Percentiles rank a stretch among this genome's conserved stretches.
These are phyloP conservation scores for Coptodon bakossiorum DNA, from an alignment of 2,113 vertebrate genomes.

Conservation along the genomic window DNA sequence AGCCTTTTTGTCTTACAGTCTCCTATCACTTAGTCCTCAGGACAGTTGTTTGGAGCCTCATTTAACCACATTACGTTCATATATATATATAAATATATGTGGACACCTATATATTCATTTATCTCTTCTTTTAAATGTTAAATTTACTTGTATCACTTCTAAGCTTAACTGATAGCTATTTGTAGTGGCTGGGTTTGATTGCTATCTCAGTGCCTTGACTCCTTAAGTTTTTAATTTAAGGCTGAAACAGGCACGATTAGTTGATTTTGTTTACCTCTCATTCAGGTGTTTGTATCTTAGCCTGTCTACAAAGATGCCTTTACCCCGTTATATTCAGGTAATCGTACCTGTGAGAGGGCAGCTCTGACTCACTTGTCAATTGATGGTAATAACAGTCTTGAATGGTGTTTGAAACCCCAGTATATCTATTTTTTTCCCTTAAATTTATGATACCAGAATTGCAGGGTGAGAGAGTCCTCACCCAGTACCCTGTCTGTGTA, in stretches of 20 bases:
- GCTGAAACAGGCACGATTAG: conserved; percentile 17
- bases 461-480: not conserved
- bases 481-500: conserved; percentile 7
- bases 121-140: conserved; percentile 51
- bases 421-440: not conserved
- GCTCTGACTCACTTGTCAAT: conserved; percentile 24
- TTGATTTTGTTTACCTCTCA: conserved; percentile 45
- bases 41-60: conserved; percentile 12
- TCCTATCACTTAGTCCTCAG: not conserved
- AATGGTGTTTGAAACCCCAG: conserved; percentile 10
- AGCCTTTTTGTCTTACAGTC: conserved; percentile 24
- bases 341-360: conserved; percentile 36
- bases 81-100: conserved; percentile 38
- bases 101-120: conserved; percentile 49
- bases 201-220: conserved; percentile 63
- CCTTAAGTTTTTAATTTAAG: conserved; percentile 1
- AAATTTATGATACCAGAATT: conserved; percentile 25
- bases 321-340: conserved; percentile 27
- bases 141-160: conserved; percentile 49
- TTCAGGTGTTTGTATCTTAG: conserved; percentile 26
- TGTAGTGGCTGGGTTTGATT: conserved; percentile 43
- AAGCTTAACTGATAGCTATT: conserved; percentile 39
- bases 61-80: conserved; percentile 57
- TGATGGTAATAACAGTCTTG: not conserved
- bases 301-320: conserved; percentile 47